These are phyloP conservation scores for Phymorhynchus buccinoides DNA, from an alignment of 1,140 invertebrate species.

Conservation along the genomic window DNA sequence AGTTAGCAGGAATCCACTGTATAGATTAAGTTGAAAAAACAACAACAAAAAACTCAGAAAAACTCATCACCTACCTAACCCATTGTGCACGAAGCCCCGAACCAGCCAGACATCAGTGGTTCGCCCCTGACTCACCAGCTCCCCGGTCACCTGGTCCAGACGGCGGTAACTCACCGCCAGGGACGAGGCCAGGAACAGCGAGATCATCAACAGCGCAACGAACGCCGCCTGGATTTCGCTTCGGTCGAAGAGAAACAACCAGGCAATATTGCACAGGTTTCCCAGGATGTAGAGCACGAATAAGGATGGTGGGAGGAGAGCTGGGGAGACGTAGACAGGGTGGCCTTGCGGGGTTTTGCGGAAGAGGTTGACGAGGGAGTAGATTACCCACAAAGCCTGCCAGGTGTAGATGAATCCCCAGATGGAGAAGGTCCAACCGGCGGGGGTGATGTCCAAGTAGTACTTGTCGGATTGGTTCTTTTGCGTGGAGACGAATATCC, in stretches of 20 bases:
- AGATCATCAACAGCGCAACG: conserved; percentile 52
- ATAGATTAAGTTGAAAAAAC: too few species aligned
- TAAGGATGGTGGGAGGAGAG: conserved; percentile 51
- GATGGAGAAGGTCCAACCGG: conserved; percentile 67
- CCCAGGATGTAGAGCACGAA: conserved; percentile 55
- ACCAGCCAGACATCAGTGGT: conserved; percentile 61
- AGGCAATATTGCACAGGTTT: conserved; percentile 59
- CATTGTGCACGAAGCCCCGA: conserved; percentile 68
- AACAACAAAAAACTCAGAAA: too few species aligned
- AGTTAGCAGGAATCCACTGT: too few species aligned
- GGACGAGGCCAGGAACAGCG: conserved; percentile 58
- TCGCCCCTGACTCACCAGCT: not conserved
- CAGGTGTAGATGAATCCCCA: conserved; percentile 69
- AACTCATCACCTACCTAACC: too few species aligned
- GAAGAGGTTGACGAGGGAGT: conserved; percentile 58
- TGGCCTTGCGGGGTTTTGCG: conserved; percentile 46
- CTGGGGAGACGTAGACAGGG: conserved; percentile 50
- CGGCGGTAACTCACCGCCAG: conserved; percentile 54
- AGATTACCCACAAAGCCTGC: conserved; percentile 63
- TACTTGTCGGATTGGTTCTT: conserved; percentile 59
- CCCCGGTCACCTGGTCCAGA: conserved; percentile 34
- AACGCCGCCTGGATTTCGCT: conserved; percentile 50
- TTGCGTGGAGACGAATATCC: conserved; percentile 66
- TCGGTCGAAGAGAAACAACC: conserved; percentile 54
- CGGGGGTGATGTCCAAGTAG: conserved; percentile 56